Percentiles rank a stretch among this genome's conserved stretches.
These are phyloP conservation scores for Netelia virgata DNA, from an alignment of 2,888 invertebrate species.

Conservation along the genomic window DNA sequence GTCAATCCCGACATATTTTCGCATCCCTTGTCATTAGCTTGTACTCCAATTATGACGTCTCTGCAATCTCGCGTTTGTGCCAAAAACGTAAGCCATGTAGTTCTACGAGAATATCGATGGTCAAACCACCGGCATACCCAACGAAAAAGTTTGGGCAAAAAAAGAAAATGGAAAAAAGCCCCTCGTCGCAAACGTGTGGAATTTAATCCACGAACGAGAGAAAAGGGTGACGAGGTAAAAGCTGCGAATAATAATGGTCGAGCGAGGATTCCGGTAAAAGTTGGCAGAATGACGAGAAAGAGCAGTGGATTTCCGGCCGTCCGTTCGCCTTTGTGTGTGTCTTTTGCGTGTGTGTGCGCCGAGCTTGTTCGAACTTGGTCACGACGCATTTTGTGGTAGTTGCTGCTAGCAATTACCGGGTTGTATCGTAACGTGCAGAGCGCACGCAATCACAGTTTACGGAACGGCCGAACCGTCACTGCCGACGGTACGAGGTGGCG, in stretches of 20 bases:
- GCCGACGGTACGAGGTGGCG: constrained; percentile 17
- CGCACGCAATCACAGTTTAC: constrained; percentile 81
- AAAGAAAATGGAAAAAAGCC: background rate
- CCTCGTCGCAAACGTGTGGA: background rate
- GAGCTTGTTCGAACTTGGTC: constrained; percentile 62
- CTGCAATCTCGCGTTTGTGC: background rate
- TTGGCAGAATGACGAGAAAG: constrained; percentile 46
- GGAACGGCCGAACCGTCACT: constrained; percentile 49
- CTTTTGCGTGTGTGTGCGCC: background rate
- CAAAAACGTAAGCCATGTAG: too few species aligned
- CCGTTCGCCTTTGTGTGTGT: background rate
- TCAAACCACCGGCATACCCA: background rate
- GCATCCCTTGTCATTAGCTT: background rate
- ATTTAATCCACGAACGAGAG: constrained; percentile 45
- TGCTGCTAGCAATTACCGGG: constrained; percentile 81
- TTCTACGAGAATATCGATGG: background rate
- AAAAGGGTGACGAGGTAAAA: constrained; percentile 50
- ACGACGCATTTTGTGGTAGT: constrained; percentile 76
- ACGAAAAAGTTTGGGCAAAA: constrained; percentile 3
- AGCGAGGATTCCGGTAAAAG: constrained; percentile 47
- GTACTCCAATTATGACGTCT: background rate
- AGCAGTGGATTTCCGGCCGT: constrained; percentile 39
- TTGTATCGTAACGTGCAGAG: constrained; percentile 80
- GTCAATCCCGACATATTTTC: background rate
- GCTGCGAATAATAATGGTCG: constrained; percentile 62